Conservation (phyloP, 2,797 vertebrate genomes). For the Selene dorsalis region DNA sequence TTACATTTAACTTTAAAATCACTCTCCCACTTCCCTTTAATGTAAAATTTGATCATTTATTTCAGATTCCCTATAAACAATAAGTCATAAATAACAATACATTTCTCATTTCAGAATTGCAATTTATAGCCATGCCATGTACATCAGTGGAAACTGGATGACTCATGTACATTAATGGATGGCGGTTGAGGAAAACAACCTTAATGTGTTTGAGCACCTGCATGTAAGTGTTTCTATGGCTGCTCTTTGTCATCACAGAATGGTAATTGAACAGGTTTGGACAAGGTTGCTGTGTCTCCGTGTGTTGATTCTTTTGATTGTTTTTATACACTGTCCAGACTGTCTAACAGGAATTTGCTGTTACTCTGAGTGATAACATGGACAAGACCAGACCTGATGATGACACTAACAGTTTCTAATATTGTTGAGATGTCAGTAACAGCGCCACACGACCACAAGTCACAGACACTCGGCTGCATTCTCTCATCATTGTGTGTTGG, state of each 20-base stretch:
- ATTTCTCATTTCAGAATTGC: background rate
- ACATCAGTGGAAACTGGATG: background rate
- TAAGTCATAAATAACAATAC: background rate
- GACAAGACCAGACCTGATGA: too few species aligned
- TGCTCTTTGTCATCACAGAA: background rate
- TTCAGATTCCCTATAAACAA: background rate
- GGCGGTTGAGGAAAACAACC: background rate
- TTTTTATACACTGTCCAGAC: too few species aligned
- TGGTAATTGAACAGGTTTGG: background rate
- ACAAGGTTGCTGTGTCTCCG: too few species aligned
- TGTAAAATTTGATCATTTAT: too few species aligned
- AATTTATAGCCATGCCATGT: background rate
- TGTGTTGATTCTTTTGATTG: background rate
- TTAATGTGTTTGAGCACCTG: background rate
- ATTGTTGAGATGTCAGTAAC: background rate
- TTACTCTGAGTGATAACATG: too few species aligned
- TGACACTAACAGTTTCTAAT: background rate
- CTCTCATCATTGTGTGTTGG: background rate
- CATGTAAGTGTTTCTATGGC: background rate
- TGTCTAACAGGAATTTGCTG: too few species aligned
- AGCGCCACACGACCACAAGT: background rate
- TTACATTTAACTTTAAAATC: too few species aligned
- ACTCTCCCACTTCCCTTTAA: too few species aligned
- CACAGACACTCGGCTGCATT: conserved; percentile 11
- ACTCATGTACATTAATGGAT: conserved; percentile 9